Evolutionary conservation across 2,113 vertebrate species (phyloP), one percentile per base, ranked within the genome.

Genomic region (Brachyistius frenatus): DNA sequence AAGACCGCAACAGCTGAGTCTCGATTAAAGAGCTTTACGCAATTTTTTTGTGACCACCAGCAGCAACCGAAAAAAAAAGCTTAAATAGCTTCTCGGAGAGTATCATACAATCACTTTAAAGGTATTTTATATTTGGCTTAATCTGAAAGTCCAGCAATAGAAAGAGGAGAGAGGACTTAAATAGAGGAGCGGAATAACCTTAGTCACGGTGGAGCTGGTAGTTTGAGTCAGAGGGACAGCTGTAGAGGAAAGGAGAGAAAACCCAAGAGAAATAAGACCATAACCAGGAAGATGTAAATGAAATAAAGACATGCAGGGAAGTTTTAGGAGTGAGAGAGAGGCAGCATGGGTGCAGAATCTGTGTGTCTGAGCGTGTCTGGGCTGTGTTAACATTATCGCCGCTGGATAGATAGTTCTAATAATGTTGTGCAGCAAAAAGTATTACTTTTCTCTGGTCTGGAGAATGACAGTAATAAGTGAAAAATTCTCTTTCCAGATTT

Each of bases 141-240:
- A 11, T 13, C 10, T 44, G 41, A 11, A 44, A 13, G 13, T 11
- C 41, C 41, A 44, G 13, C 41, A 44, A 44, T 2, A 44, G 10
- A 11, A 44, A 44, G 41, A 44, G 15, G 54, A 35, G 56, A n/a
- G n/a, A 15, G 67, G 13, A 35, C 53, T 47, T 58, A 4, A 44
- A 13, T n/a, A 58, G 16, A 49, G 41, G 46, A 30, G 14, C 47
- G 57, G 23, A 23, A 23, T 58, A 8, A 58, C 54, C 41, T 58
- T 57, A 69, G 32, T 9, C 41, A 57, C 31, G 33, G 46, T 71
- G 55, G 14, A 71, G 32, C 16, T 71, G 49, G 35, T 54, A 15
- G 23, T 23, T 36, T 31, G 67, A 58, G 56, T 71, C 44, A 71
- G 44, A 71, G n/a, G 37, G 44, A 23, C 54, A 36, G 41, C 67